A percentile compares a stretch with the other conserved stretches of the same genome.
These are phyloP conservation scores for Biston stratarius DNA, from an alignment of 2,888 invertebrate genomes.

Conservation along the genomic window DNA sequence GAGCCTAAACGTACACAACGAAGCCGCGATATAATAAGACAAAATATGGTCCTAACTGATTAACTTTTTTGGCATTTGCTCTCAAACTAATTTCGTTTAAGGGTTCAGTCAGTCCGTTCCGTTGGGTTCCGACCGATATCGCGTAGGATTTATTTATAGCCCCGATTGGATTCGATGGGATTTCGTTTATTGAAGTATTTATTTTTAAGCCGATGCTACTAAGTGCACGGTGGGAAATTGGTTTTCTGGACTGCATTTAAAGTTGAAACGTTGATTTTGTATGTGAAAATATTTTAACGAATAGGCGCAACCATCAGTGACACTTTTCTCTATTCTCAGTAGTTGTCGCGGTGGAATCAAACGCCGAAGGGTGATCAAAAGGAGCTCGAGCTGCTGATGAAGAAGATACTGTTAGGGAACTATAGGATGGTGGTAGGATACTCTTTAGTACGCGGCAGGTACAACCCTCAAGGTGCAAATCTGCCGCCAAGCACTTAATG, in stretches of 20 bases:
- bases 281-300: no score
- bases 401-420: no score
- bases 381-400: no score
- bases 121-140: constrained; percentile 44
- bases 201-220: constrained; percentile 41
- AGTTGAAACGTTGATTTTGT: background rate
- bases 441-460: no score
- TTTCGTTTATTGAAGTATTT: constrained; percentile 43
- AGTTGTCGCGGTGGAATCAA: no score
- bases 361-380: no score
- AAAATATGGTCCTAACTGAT: background rate
- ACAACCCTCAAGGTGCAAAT: no score
- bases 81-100: constrained; percentile 18
- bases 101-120: constrained; percentile 23
- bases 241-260: constrained; percentile 17
- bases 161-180: constrained; percentile 40
- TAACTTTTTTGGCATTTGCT: background rate
- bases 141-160: constrained; percentile 47
- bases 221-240: constrained; percentile 28
- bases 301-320: no score
- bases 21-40: background rate
- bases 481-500: no score
- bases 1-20: no score
- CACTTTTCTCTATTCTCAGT: no score
- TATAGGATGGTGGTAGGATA: no score